A percentile compares a stretch with the other conserved stretches of the same genome.
Evolutionary conservation across 2,888 invertebrate genomes (phyloP).

Genomic region (Microplitis manilae): DNA sequence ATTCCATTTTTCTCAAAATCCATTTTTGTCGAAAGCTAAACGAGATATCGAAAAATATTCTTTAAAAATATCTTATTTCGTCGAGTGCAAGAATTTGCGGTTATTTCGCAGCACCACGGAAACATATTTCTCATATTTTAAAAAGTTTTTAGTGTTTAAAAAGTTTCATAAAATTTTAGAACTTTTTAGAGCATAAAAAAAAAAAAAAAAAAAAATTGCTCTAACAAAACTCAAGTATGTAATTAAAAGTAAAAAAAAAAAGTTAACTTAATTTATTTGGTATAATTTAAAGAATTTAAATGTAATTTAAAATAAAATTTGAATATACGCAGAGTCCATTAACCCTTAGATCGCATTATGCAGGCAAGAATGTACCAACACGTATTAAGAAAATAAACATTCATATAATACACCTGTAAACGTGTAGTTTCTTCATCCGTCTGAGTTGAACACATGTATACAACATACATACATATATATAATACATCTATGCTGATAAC

Average conservation of each 20-base stretch:
- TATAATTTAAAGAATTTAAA: background rate
- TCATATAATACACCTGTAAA: slow-evolving; percentile 24
- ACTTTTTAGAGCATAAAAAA: no score
- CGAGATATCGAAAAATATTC: no score
- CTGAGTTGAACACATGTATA: slow-evolving; percentile 4
- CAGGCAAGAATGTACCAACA: slow-evolving; percentile 30
- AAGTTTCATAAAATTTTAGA: no score
- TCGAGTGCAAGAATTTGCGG: no score
- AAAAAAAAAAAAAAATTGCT: background rate
- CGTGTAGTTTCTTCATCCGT: background rate
- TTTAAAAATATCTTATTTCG: no score
- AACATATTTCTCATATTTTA: no score
- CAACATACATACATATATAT: slow-evolving; percentile 9
- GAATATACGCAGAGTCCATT: slow-evolving; percentile 15
- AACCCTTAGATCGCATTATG: slow-evolving; percentile 25
- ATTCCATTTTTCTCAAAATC: no score
- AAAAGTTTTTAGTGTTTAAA: no score
- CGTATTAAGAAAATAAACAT: slow-evolving; percentile 7
- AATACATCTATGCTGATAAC: slow-evolving; percentile 27
- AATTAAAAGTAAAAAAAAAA: background rate
- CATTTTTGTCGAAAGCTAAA: no score
- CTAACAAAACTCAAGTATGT: background rate
- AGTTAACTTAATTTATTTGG: background rate
- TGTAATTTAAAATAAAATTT: background rate
- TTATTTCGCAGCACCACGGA: no score